phyloP scores from a whole-genome alignment of 2,888 invertebrate species.

The Euzophera pinguis region DNA sequence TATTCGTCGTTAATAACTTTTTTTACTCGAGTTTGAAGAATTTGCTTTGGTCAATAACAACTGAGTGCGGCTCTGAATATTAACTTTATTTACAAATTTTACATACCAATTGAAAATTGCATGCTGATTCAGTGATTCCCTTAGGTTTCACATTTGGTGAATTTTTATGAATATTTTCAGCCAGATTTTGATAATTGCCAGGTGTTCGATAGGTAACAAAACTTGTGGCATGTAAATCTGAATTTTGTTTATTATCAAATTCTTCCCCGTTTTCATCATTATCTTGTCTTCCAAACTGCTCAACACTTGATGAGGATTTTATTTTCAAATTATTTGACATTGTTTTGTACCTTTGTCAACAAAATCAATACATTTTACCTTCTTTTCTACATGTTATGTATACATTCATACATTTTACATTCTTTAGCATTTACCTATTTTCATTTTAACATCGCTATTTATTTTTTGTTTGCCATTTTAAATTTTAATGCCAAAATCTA shows the following conservation, averaged over 20 bases:
- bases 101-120: conserved; percentile 1
- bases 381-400: not conserved
- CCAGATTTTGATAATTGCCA: not conserved
- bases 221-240: not conserved
- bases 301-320: not conserved
- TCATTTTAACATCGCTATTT: not conserved
- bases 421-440: no score
- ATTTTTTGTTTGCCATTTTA: conserved; percentile 6
- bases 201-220: not conserved
- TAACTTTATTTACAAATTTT: no score
- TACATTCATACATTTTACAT: no score
- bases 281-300: not conserved
- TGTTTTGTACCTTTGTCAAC: not conserved
- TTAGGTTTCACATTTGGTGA: not conserved
- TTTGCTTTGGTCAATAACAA: no score
- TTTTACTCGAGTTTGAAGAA: no score
- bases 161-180: not conserved
- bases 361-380: not conserved
- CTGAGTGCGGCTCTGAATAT: no score
- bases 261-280: not conserved
- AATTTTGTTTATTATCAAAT: not conserved
- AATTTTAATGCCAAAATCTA: no score
- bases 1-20: no score
- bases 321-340: not conserved
- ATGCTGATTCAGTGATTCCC: not conserved